Evolutionary conservation across 2,797 vertebrate species (phyloP).

Genomic region (Calcarius lapponicus): DNA sequence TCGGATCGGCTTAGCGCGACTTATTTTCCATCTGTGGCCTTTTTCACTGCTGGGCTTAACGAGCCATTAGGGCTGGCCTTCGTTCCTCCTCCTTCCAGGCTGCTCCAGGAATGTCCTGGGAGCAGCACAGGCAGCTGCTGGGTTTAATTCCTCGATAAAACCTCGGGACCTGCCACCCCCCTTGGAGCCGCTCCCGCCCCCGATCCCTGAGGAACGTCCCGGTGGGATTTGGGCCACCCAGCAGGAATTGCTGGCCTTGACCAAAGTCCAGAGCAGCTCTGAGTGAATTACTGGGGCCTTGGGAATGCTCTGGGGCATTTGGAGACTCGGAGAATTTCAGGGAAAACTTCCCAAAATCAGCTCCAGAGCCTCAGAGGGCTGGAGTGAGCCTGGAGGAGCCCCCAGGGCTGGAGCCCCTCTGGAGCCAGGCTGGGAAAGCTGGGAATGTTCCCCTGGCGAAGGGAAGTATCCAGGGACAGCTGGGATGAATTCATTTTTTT

Average conservation of each 20-base stretch:
- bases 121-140: neutral
- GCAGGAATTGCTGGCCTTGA: neutral
- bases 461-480: too few species aligned
- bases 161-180: neutral
- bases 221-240: neutral
- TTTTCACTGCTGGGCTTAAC: neutral
- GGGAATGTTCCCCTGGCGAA: too few species aligned
- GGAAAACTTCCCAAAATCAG: neutral
- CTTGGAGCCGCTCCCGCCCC: fast-evolving
- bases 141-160: neutral
- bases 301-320: neutral
- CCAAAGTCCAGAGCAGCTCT: neutral
- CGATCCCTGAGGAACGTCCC: neutral
- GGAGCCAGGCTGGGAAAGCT: neutral
- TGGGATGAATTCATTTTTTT: too few species aligned
- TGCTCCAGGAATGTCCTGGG: fast-evolving
- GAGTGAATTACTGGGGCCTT: neutral
- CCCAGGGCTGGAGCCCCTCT: neutral
- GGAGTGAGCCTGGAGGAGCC: neutral
- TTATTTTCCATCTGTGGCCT: neutral
- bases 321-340: neutral
- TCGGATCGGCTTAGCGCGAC: neutral
- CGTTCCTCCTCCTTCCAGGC: neutral
- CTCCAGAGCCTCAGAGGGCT: fast-evolving
- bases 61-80: neutral